Conservation (phyloP, 1,140 invertebrate genomes). For the Caenorhabditis latens region DNA sequence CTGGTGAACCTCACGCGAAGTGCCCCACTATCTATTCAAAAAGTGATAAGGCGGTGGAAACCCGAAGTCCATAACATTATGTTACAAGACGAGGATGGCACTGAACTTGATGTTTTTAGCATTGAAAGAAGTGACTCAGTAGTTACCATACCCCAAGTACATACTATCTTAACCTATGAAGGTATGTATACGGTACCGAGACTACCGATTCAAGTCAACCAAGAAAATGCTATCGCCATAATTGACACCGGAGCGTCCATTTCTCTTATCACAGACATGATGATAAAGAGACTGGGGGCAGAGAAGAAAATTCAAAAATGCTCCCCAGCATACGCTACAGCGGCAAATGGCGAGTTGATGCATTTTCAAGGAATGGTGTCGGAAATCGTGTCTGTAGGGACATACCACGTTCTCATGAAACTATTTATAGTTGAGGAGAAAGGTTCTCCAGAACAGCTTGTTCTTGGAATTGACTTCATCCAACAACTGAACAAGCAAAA, state of each 20-base stretch:
- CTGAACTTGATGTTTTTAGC: background rate
- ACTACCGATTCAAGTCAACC: background rate
- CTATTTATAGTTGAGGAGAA: background rate
- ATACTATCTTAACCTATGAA: background rate
- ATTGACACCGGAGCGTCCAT: background rate
- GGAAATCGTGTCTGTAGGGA: too few species aligned
- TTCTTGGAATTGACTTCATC: background rate
- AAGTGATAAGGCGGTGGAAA: background rate
- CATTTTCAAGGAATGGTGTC: too few species aligned
- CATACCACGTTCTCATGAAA: background rate
- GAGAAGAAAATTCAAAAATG: too few species aligned
- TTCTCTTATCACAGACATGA: background rate
- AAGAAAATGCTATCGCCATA: background rate
- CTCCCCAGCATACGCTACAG: too few species aligned
- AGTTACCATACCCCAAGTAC: background rate
- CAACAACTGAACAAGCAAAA: background rate
- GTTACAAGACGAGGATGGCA: background rate
- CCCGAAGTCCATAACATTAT: constrained; percentile 5
- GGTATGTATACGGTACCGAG: background rate
- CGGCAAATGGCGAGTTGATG: too few species aligned
- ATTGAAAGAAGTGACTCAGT: background rate
- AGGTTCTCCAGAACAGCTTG: background rate
- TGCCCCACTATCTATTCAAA: background rate
- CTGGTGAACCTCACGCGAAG: background rate
- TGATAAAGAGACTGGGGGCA: too few species aligned